These are phyloP conservation scores for Otolemur garnettii DNA, from an alignment of 2,113 vertebrate genomes.

Conservation along the genomic window DNA sequence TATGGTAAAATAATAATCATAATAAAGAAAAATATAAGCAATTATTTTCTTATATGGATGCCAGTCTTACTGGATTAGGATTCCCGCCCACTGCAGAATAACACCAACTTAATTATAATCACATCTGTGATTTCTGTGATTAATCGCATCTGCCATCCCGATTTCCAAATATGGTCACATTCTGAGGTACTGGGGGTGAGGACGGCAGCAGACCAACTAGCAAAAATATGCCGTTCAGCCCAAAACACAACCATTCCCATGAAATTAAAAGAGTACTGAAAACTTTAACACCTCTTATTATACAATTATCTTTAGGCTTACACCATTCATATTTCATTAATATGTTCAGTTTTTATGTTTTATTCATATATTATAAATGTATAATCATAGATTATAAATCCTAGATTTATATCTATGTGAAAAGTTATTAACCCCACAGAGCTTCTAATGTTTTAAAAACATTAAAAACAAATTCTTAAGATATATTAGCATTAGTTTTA, in stretches of 20 bases:
- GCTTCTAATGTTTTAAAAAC: not conserved
- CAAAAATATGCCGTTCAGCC: not conserved
- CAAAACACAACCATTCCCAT: not conserved
- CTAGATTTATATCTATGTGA: not conserved
- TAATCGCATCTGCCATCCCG: not conserved
- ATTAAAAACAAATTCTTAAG: not conserved
- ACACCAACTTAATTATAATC: not conserved
- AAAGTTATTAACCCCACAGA: not conserved
- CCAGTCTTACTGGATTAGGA: not conserved
- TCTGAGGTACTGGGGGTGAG: not conserved
- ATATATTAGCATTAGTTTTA: conserved; percentile 3
- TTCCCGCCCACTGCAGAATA: not conserved
- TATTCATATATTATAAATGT: not conserved
- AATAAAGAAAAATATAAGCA: too few species aligned
- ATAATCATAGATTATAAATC: not conserved
- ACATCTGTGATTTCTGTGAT: not conserved
- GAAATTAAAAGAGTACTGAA: not conserved
- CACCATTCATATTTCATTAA: not conserved
- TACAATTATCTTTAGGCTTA: not conserved
- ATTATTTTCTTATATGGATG: not conserved
- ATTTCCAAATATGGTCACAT: not conserved
- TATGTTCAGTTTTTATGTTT: not conserved
- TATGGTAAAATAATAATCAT: too few species aligned
- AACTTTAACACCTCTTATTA: conserved; percentile 22
- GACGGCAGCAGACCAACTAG: not conserved